Conservation (phyloP, 2,113 vertebrate genomes). For the Lepus timidus region DNA sequence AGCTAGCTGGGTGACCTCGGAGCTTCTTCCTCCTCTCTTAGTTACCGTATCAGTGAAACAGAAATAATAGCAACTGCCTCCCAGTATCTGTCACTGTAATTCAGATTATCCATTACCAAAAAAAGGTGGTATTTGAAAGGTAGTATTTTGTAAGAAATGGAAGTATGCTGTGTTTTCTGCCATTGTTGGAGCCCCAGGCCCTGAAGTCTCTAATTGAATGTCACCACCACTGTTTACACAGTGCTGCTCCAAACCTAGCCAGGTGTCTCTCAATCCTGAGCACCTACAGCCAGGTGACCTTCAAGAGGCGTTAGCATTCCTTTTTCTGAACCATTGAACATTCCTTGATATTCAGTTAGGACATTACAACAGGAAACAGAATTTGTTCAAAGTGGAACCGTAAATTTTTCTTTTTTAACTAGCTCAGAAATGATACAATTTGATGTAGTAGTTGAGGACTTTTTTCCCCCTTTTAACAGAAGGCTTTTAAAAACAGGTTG, state of each 20-base stretch:
- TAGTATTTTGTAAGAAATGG: slow-evolving; percentile 78
- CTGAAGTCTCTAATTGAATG: slow-evolving; percentile 68
- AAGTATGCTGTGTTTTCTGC: slow-evolving; percentile 74
- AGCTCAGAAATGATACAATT: slow-evolving; percentile 21
- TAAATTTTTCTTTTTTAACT: slow-evolving; percentile 53
- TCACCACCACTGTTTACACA: neutral
- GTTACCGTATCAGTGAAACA: slow-evolving; percentile 32
- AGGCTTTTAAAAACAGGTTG: neutral
- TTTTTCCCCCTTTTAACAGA: neutral
- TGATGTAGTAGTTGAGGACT: neutral
- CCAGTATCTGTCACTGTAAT: slow-evolving; percentile 68
- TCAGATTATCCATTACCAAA: slow-evolving; percentile 80
- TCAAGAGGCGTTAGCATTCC: neutral
- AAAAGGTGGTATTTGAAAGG: slow-evolving; percentile 78
- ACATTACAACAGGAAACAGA: neutral
- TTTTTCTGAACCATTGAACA: slow-evolving; percentile 59
- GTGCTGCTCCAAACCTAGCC: neutral
- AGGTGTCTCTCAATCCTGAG: neutral
- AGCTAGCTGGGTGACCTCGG: neutral
- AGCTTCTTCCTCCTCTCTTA: neutral
- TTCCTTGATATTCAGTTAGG: slow-evolving; percentile 61
- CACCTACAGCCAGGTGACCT: slow-evolving; percentile 17
- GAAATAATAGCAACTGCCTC: neutral
- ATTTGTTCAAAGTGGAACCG: neutral
- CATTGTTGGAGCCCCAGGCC: slow-evolving; percentile 57